Evolutionary conservation across 2,113 vertebrate genomes (phyloP), one percentile per base, ranked within the genome.

Genomic region (Carollia perspicillata): DNA sequence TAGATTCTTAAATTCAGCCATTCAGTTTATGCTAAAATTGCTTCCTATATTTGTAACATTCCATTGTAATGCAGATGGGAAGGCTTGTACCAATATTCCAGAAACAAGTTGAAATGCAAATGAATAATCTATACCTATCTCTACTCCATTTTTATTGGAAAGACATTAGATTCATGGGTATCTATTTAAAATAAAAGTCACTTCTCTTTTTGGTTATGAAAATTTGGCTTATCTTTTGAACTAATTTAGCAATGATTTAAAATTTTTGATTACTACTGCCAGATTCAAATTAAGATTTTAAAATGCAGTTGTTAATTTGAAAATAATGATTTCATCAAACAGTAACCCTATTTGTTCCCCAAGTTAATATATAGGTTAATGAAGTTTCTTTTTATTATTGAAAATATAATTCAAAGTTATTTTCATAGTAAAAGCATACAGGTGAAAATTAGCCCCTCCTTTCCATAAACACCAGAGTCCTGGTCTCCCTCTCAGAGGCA

Each of bases 61-160:
- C 58, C 37, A 95, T 80, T 90, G 51, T 80, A 79, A 89, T 90
- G 33, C 47, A 92, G 60, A 84, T 93, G 6, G 51, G 37, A 93
- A 93, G 65, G 8, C 37, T 96, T 79, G 23, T 49, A 66, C 42
- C 69, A 94, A 80, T 20, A 66, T 71, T 80, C 69, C 92, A 87
- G 84, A 92, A 96, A 72, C 44, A 84, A 87, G 65, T 23, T 87
- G 63, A 84, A 92, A 80, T 92, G 75, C 92, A 97, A 97, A 90
- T 55, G 23, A 97, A 71, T 96, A 75, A 95, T 88, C 60, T 60
- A 22, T 87, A 89, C 44, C 83, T 96, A 60, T 80, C n/a, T 89
- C 42, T 37, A 30, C 4, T 94, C 44, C 23, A 81, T 68, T 91
- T 95, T 33, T 94, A 96, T 92, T 90, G 85, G 77, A 90, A 84